Percentiles rank a stretch among this genome's conserved stretches.
phyloP scores from a whole-genome alignment of 2,888 invertebrate genomes.

The Cataglyphis livida region DNA sequence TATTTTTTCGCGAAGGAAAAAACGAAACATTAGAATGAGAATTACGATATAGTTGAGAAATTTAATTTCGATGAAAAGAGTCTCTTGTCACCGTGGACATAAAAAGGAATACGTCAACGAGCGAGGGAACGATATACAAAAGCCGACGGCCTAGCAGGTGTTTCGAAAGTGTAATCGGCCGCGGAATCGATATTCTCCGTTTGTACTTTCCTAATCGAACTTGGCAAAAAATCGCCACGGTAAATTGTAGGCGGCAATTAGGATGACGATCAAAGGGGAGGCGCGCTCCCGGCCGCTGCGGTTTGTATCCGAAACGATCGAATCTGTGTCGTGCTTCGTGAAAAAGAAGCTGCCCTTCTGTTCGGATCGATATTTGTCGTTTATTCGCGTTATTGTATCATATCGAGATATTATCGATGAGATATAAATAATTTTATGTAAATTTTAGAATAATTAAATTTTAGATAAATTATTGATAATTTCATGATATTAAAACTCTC shows the following conservation, averaged over 20 bases:
- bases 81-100: background rate
- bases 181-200: slow-evolving; percentile 49
- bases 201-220: slow-evolving; percentile 44
- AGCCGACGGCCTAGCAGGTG: slow-evolving; percentile 57
- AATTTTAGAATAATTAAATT: background rate
- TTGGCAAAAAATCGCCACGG: slow-evolving; percentile 52
- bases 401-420: background rate
- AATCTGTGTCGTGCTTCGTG: slow-evolving; percentile 40
- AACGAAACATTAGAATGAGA: background rate
- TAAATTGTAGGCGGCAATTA: slow-evolving; percentile 65
- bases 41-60: background rate
- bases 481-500: background rate
- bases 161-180: slow-evolving; percentile 60
- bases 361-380: background rate
- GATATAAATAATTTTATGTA: background rate
- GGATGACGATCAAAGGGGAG: slow-evolving; percentile 61
- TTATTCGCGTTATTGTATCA: background rate
- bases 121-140: slow-evolving; percentile 22
- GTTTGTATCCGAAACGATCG: slow-evolving; percentile 55
- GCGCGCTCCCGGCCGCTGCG: slow-evolving; percentile 51
- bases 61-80: slow-evolving; percentile 7
- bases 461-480: background rate
- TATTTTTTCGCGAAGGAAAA: background rate
- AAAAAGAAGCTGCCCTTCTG: background rate
- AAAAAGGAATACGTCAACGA: slow-evolving; percentile 20